Evolutionary conservation across 2,888 invertebrate species (phyloP).

Genomic region (Trimorus sp.): DNA sequence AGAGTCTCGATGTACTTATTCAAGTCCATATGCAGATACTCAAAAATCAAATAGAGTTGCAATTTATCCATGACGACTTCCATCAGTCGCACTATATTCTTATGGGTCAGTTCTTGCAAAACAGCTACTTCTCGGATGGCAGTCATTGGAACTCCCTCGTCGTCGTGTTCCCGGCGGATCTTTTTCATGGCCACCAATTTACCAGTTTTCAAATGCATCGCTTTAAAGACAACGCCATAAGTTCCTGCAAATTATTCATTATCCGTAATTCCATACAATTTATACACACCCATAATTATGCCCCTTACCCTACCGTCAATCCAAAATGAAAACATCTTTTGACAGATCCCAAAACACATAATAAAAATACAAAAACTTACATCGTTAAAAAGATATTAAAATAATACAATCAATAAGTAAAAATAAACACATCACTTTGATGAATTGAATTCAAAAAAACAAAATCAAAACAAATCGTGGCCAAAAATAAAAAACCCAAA

Average conservation of each 20-base stretch:
- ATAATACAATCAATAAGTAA: no score
- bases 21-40: conserved; percentile 97
- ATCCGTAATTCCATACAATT: not conserved
- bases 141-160: conserved; percentile 99
- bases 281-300: no score
- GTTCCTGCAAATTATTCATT: conserved; percentile 84
- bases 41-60: conserved; percentile 96
- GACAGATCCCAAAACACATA: no score
- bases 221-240: conserved; percentile 99
- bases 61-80: conserved; percentile 98
- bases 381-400: no score
- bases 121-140: conserved; percentile 98
- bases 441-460: no score
- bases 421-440: no score
- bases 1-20: conserved; percentile 97
- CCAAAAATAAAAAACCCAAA: no score
- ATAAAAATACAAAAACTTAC: no score
- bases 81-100: conserved; percentile 95
- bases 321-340: no score
- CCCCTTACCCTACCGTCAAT: no score
- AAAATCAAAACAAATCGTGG: no score
- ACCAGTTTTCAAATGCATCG: conserved; percentile 92
- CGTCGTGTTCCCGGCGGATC: conserved; percentile 96
- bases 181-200: conserved; percentile 98
- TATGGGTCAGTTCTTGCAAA: conserved; percentile 95